Conservation (phyloP, 2,888 invertebrate genomes). For the Zeuzera pyrina region DNA sequence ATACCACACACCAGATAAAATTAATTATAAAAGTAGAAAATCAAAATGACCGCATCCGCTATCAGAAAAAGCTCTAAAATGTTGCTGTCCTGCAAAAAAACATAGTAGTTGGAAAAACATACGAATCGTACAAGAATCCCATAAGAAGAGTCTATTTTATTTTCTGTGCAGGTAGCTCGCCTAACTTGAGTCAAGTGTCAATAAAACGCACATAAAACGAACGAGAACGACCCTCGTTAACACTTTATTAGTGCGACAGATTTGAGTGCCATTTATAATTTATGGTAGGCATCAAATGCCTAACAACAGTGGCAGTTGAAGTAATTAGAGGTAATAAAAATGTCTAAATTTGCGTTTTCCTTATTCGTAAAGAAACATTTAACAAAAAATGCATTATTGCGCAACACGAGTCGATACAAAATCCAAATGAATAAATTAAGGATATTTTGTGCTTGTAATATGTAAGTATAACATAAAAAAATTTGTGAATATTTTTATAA, state of each 20-base stretch:
- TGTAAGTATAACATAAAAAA: too few species aligned
- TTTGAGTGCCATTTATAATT: constrained; percentile 53
- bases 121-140: constrained; percentile 41
- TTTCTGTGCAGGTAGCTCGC: constrained; percentile 35
- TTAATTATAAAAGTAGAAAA: too few species aligned
- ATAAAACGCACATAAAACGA: constrained; percentile 64
- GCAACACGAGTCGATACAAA: too few species aligned
- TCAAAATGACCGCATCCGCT: too few species aligned
- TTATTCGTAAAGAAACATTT: too few species aligned
- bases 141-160: constrained; percentile 32
- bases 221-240: constrained; percentile 64
- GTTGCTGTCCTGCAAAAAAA: constrained; percentile 22
- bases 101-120: constrained; percentile 4
- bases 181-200: constrained; percentile 43
- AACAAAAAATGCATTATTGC: too few species aligned
- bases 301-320: too few species aligned
- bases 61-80: constrained; percentile 42
- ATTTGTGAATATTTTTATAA: too few species aligned
- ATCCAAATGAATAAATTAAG: too few species aligned
- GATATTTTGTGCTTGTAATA: too few species aligned
- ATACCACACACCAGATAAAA: constrained; percentile 1
- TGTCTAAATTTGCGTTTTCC: too few species aligned
- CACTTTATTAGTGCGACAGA: constrained; percentile 61
- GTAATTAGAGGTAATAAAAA: too few species aligned
- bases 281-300: constrained; percentile 41